Evolutionary conservation across 1,140 invertebrate genomes (phyloP).

Genomic region (Macrotrachela quadricornifera): DNA sequence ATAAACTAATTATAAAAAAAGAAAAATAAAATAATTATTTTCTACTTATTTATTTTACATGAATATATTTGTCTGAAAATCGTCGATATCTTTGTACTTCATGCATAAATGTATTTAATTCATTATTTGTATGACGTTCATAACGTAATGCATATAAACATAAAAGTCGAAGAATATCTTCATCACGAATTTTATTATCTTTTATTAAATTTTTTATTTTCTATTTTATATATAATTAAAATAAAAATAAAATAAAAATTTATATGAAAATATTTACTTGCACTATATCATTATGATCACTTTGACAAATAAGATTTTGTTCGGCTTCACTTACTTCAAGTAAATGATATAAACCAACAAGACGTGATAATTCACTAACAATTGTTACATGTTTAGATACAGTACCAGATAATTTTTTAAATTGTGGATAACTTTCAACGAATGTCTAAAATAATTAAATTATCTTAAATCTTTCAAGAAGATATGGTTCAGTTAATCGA

Average conservation of each 20-base stretch:
- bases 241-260: too few relatives aligned
- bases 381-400: constrained; percentile 90
- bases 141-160: constrained; percentile 79
- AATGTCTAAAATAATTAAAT: constrained; percentile 45
- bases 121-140: constrained; percentile 39
- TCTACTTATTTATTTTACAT: too few relatives aligned
- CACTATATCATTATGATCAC: constrained; percentile 66
- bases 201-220: constrained; percentile 47
- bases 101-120: not conserved
- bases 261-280: constrained; percentile 33
- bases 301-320: constrained; percentile 78
- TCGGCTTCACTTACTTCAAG: constrained; percentile 83
- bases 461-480: constrained; percentile 3
- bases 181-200: constrained; percentile 45
- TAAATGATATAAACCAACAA: constrained; percentile 53
- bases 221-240: constrained; percentile 32
- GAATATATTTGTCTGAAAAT: too few relatives aligned
- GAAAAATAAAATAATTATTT: too few relatives aligned
- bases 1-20: constrained; percentile 35
- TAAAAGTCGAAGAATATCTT: constrained; percentile 64
- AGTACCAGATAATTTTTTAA: constrained; percentile 95
- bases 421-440: constrained; percentile 90
- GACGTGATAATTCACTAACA: constrained; percentile 69
- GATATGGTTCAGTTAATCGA: too few relatives aligned
- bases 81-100: not conserved